Evolutionary conservation across 2,888 invertebrate genomes (phyloP).

Genomic region (Tetropium fuscum): DNA sequence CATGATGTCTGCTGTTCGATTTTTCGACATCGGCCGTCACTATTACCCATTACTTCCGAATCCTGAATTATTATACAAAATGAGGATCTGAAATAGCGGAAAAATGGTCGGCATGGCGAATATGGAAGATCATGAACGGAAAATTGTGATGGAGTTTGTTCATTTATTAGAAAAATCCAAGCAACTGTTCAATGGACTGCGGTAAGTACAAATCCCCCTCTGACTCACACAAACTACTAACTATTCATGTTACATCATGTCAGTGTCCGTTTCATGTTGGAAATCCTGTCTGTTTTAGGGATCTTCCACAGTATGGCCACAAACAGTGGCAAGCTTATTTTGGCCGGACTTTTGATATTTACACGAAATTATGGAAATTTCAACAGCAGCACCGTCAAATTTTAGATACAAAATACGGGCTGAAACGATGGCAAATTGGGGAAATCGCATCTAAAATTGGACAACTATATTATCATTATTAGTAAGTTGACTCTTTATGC

Average conservation of each 20-base stretch:
- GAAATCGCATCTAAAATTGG: constrained; percentile 99
- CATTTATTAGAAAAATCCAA: constrained; percentile 97
- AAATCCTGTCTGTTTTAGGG: constrained; percentile 71
- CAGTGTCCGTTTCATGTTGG: constrained; percentile 1
- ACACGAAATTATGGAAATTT: constrained; percentile 98
- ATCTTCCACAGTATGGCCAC: constrained; percentile 96
- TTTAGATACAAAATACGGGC: constrained; percentile 91
- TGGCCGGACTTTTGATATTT: constrained; percentile 96
- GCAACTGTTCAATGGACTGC: constrained; percentile 95
- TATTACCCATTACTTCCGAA: constrained; percentile 33
- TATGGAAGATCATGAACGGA: constrained; percentile 89
- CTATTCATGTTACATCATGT: constrained; percentile 3
- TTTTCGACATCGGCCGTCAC: constrained; percentile 58
- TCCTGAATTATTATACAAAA: constrained; percentile 38
- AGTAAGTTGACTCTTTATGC: constrained; percentile 76
- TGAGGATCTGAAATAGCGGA: constrained; percentile 46
- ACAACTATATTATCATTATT: constrained; percentile 98
- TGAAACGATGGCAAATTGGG: constrained; percentile 98
- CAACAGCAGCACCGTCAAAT: constrained; percentile 95
- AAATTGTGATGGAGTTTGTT: constrained; percentile 95
- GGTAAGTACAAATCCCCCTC: constrained; percentile 68
- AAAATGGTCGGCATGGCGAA: constrained; percentile 82
- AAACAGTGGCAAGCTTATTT: constrained; percentile 99
- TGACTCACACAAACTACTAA: constrained; percentile 10
- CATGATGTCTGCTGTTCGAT: constrained; percentile 64